These are phyloP conservation scores for Nesidiocoris tenuis DNA, from an alignment of 2,888 invertebrate genomes.

Conservation along the genomic window DNA sequence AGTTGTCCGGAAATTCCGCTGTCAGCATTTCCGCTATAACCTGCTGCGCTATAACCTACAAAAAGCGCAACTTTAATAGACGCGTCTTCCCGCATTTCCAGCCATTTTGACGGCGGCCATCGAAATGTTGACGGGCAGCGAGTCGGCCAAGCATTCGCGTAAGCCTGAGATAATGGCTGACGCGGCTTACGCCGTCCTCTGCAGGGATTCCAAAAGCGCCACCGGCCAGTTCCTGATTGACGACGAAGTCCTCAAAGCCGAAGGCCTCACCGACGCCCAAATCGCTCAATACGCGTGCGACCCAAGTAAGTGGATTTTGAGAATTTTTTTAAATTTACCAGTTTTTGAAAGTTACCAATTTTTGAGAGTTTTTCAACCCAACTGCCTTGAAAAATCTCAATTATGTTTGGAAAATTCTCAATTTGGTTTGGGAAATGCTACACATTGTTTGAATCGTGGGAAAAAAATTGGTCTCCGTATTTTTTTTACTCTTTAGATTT, in stretches of 20 bases:
- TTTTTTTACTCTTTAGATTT: too few species aligned
- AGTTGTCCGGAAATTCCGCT: constrained; percentile 24
- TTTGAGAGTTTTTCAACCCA: too few species aligned
- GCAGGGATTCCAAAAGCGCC: constrained; percentile 70
- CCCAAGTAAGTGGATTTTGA: constrained; percentile 64
- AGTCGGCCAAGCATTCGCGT: constrained; percentile 66
- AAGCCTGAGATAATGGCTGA: constrained; percentile 85
- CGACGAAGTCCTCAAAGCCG: constrained; percentile 76
- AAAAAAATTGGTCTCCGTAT: too few species aligned
- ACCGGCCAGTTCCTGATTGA: constrained; percentile 93
- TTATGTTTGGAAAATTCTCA: too few species aligned
- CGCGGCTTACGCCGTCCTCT: constrained; percentile 81
- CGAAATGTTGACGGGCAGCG: constrained; percentile 75
- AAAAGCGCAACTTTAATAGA: too few species aligned
- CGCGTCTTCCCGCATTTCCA: constrained; percentile 52
- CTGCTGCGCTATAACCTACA: neutral
- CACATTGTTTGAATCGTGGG: too few species aligned
- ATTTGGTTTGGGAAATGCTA: too few species aligned
- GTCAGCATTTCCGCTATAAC: constrained; percentile 22
- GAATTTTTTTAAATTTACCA: too few species aligned
- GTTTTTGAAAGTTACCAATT: too few species aligned
- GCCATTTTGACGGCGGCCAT: constrained; percentile 93
- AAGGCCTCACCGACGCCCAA: constrained; percentile 65
- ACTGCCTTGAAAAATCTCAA: too few species aligned
- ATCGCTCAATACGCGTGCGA: constrained; percentile 81